A percentile compares a stretch with the other conserved stretches of the same genome.
Evolutionary conservation across 1,140 invertebrate species (phyloP).

Genomic region (Cydia amplana): DNA sequence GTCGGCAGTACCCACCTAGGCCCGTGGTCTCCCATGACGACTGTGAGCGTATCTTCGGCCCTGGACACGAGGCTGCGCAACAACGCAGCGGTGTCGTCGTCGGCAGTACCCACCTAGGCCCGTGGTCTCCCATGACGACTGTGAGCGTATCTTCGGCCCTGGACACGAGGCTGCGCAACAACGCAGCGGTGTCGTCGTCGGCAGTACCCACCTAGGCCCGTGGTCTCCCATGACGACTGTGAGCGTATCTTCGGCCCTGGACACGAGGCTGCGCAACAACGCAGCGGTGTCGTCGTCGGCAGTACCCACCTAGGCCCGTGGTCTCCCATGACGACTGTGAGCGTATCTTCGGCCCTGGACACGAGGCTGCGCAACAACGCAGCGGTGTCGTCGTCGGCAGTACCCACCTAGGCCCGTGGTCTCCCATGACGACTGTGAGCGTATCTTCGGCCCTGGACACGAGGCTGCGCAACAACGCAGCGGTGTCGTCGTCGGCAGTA

Average conservation of each 20-base stretch:
- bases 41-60: slow-evolving; percentile 89
- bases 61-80: slow-evolving; percentile 81
- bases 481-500: slow-evolving; percentile 88
- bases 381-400: slow-evolving; percentile 87
- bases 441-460: slow-evolving; percentile 87
- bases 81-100: slow-evolving; percentile 86
- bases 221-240: slow-evolving; percentile 94
- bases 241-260: slow-evolving; percentile 87
- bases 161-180: slow-evolving; percentile 81
- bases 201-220: no score
- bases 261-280: slow-evolving; percentile 82
- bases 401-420: no score
- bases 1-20: no score
- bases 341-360: slow-evolving; percentile 86
- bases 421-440: slow-evolving; percentile 91
- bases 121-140: slow-evolving; percentile 93
- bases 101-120: no score
- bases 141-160: slow-evolving; percentile 89
- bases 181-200: slow-evolving; percentile 86
- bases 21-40: slow-evolving; percentile 94
- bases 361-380: slow-evolving; percentile 82
- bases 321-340: slow-evolving; percentile 93
- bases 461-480: slow-evolving; percentile 82
- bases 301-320: no score
- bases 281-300: slow-evolving; percentile 87